phyloP scores from a whole-genome alignment of 2,888 invertebrate species.

The Crocallis elinguaria region DNA sequence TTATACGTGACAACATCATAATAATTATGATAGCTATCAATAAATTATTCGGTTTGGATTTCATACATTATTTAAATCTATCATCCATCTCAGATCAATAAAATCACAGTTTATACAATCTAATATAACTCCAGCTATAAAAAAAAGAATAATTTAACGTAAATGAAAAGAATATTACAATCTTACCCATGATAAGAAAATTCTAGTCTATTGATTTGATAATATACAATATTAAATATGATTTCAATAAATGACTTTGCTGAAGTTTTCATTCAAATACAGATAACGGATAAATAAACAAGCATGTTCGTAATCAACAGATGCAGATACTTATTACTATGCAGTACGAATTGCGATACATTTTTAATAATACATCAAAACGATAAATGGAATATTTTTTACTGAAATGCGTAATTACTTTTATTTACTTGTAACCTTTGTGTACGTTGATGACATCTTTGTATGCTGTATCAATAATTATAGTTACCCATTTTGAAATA shows the following conservation, averaged over 20 bases:
- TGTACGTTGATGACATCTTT: neutral
- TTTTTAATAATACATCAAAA: too few relatives aligned
- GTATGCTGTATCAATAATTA: neutral
- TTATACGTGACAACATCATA: neutral
- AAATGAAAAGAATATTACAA: too few relatives aligned
- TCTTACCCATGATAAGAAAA: too few relatives aligned
- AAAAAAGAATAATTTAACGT: neutral
- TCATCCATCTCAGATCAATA: conserved; percentile 37
- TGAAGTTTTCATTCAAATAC: neutral
- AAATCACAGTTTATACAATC: conserved; percentile 44
- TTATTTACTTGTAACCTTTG: too few relatives aligned
- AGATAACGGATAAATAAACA: neutral
- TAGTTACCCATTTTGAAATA: neutral
- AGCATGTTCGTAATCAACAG: neutral
- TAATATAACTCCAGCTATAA: neutral
- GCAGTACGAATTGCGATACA: too few relatives aligned
- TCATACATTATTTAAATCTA: neutral
- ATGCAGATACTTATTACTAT: neutral
- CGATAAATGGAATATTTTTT: too few relatives aligned
- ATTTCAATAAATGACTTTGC: neutral
- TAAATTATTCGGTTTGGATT: conserved; percentile 17
- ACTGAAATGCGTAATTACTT: too few relatives aligned
- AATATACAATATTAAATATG: neutral
- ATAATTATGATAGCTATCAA: neutral
- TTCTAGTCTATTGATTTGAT: too few relatives aligned